Evolutionary conservation across 2,113 vertebrate species (phyloP).

Genomic region (Crotalus horridus): DNA sequence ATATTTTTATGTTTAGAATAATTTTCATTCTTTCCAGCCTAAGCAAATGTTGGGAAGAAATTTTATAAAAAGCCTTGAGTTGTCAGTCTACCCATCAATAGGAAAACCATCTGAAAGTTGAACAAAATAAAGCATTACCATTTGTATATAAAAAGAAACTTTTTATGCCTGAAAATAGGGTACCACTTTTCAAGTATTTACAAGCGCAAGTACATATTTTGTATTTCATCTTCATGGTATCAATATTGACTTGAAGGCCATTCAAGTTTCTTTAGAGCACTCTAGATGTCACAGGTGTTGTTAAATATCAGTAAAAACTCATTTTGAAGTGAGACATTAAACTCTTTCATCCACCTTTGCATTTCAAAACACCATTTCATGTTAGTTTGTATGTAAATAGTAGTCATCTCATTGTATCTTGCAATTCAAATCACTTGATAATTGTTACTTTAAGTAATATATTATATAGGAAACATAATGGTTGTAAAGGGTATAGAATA

Average conservation of each 20-base stretch:
- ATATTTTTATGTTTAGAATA: background rate
- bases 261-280: constrained; percentile 15
- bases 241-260: background rate
- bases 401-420: constrained; percentile 39
- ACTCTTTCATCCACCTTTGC: constrained; percentile 32
- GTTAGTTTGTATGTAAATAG: constrained; percentile 46
- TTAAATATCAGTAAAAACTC: constrained; percentile 9
- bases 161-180: background rate
- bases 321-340: constrained; percentile 33
- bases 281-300: background rate
- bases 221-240: background rate
- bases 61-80: background rate
- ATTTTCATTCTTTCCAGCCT: background rate
- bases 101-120: background rate
- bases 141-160: background rate
- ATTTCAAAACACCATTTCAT: constrained; percentile 14
- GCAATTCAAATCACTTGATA: constrained; percentile 52
- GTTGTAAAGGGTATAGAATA: constrained; percentile 48
- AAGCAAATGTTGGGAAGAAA: background rate
- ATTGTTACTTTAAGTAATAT: constrained; percentile 57
- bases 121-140: background rate
- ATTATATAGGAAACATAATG: constrained; percentile 51
- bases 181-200: background rate
- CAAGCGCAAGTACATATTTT: background rate
- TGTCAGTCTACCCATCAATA: background rate